A percentile compares a stretch with the other conserved stretches of the same genome.
These are phyloP conservation scores for Nixonia krombeini DNA, from an alignment of 1,140 invertebrate species.

Conservation along the genomic window DNA sequence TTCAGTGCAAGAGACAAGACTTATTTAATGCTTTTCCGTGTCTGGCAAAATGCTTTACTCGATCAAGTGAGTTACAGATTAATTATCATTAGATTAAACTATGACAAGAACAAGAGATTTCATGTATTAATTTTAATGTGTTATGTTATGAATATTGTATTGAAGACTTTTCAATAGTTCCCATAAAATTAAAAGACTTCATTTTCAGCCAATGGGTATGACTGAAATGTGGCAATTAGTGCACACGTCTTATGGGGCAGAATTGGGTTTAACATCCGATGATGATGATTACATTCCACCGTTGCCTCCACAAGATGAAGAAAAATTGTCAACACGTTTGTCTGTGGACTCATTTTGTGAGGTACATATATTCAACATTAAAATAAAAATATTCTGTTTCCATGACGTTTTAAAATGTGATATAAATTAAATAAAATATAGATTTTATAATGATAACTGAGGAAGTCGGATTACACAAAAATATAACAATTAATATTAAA, in stretches of 20 bases:
- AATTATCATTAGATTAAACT: constrained; percentile 9
- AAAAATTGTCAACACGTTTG: constrained; percentile 71
- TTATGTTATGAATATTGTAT: too few species aligned
- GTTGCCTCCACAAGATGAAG: constrained; percentile 71
- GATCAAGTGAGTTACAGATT: constrained; percentile 78
- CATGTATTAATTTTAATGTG: too few species aligned
- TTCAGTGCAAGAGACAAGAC: constrained; percentile 93
- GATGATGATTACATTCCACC: constrained; percentile 88
- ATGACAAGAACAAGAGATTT: too few species aligned
- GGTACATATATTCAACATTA: too few species aligned
- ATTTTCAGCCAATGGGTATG: constrained; percentile 82
- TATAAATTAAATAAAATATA: too few species aligned
- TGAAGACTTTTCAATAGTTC: too few species aligned
- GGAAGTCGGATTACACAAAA: too few species aligned
- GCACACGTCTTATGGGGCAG: constrained; percentile 92
- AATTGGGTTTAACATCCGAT: constrained; percentile 92
- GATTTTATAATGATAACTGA: too few species aligned
- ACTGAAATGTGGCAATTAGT: constrained; percentile 92
- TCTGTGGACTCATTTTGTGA: constrained; percentile 75
- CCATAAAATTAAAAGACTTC: too few species aligned
- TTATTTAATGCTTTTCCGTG: constrained; percentile 93
- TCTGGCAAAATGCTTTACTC: constrained; percentile 96
- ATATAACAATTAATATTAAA: too few species aligned
- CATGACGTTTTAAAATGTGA: too few species aligned
- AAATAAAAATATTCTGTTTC: too few species aligned